These are phyloP conservation scores for Uromys caudimaculatus DNA, from an alignment of 2,797 vertebrate genomes.

Conservation along the genomic window DNA sequence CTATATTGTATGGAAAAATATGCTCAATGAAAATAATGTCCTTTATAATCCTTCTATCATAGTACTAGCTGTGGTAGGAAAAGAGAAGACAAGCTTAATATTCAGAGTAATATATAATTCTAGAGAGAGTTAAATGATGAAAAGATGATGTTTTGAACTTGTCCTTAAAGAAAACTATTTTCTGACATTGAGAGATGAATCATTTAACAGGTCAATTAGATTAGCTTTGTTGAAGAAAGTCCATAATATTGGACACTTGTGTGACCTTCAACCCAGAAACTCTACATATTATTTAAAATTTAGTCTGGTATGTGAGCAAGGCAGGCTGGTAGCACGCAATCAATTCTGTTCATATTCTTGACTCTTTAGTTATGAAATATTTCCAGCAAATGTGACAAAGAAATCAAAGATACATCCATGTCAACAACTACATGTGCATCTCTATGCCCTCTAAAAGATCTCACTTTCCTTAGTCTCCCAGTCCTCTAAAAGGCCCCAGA, in stretches of 20 bases:
- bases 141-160: neutral
- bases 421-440: neutral
- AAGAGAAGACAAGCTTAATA: neutral
- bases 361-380: neutral
- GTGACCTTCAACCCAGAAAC: no score
- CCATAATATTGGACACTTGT: neutral
- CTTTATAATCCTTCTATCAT: neutral
- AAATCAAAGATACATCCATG: neutral
- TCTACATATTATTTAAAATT: neutral
- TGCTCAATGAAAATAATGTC: neutral
- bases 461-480: neutral
- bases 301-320: neutral
- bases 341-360: neutral
- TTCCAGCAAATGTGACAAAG: neutral
- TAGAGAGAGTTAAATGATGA: neutral
- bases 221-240: neutral
- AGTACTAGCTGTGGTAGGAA: neutral
- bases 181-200: neutral
- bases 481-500: neutral
- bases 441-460: neutral
- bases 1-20: neutral
- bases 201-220: neutral
- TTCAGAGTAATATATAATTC: neutral
- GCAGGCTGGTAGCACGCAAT: neutral
- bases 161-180: neutral